phyloP scores from a whole-genome alignment of 1,140 invertebrate genomes.

The Trichonephila inaurata region DNA sequence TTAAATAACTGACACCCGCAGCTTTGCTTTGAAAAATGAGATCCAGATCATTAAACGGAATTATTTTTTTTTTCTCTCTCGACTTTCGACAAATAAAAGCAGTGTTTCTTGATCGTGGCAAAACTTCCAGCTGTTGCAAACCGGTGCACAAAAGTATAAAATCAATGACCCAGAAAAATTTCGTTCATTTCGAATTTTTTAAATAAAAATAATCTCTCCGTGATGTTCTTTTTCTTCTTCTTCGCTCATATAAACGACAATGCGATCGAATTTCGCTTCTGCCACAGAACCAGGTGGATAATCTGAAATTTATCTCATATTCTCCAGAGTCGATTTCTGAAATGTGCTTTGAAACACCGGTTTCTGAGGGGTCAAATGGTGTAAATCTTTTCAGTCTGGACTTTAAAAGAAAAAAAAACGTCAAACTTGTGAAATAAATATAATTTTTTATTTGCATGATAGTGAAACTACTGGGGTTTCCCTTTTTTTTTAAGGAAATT shows the following conservation, averaged over 20 bases:
- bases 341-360: neutral
- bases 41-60: neutral
- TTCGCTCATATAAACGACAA: neutral
- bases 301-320: constrained; percentile 23
- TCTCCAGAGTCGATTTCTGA: neutral
- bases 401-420: no score
- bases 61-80: neutral
- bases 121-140: neutral
- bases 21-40: neutral
- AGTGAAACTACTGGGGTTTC: no score
- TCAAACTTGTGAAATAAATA: no score
- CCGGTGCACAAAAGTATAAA: neutral
- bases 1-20: neutral
- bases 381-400: no score
- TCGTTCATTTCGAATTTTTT: neutral
- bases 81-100: neutral
- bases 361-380: no score
- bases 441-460: no score
- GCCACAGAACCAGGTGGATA: neutral
- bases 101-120: constrained; percentile 6
- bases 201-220: neutral
- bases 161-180: constrained; percentile 15
- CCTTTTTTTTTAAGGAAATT: no score
- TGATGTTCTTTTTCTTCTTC: neutral
- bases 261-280: neutral